Conservation (phyloP, 2,113 vertebrate genomes). For the Triplophysa dalaica region DNA sequence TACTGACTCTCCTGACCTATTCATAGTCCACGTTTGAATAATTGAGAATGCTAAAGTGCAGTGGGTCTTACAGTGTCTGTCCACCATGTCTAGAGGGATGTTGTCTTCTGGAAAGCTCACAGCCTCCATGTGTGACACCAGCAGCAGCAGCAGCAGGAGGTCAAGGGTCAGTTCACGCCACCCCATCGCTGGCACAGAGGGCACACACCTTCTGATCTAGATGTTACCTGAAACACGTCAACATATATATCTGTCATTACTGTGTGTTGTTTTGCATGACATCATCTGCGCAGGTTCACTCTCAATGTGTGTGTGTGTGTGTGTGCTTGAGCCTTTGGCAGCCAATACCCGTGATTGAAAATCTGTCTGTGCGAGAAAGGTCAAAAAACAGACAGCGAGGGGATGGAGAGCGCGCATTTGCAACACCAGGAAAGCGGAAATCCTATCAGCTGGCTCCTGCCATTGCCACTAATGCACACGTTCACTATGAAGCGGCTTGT, state of each 20-base stretch:
- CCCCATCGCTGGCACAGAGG: slow-evolving; percentile 82
- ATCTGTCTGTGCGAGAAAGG: slow-evolving; percentile 38
- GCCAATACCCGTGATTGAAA: slow-evolving; percentile 38
- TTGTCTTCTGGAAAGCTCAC: slow-evolving; percentile 94
- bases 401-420: not conserved
- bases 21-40: too few species aligned
- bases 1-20: too few species aligned
- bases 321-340: slow-evolving; percentile 20
- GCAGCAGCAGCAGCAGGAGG: slow-evolving; percentile 76
- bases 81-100: slow-evolving; percentile 84
- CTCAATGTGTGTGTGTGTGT: slow-evolving; percentile 1
- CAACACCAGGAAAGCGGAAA: slow-evolving; percentile 3
- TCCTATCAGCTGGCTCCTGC: not conserved
- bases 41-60: too few species aligned
- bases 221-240: slow-evolving; percentile 78
- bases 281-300: slow-evolving; percentile 9
- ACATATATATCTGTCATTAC: slow-evolving; percentile 20
- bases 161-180: slow-evolving; percentile 73
- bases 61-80: slow-evolving; percentile 87
- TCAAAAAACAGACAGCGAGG: slow-evolving; percentile 37
- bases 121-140: slow-evolving; percentile 73
- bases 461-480: not conserved
- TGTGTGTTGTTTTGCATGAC: slow-evolving; percentile 26
- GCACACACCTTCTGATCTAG: slow-evolving; percentile 64
- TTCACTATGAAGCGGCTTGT: not conserved